Evolutionary conservation across 2,797 vertebrate genomes (phyloP).

Genomic region (Muscicapa striata): DNA sequence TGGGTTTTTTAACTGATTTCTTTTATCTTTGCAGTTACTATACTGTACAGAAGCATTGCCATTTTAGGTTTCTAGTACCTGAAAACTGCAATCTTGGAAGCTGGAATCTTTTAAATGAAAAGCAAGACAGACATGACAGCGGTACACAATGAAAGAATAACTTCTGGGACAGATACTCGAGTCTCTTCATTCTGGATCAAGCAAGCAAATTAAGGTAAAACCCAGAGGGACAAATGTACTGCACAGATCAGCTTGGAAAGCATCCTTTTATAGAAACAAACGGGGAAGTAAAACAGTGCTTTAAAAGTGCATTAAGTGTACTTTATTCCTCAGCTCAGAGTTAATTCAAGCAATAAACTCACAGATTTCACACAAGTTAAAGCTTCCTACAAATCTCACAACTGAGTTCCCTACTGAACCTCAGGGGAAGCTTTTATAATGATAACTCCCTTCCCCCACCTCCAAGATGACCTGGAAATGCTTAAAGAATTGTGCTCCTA

Average conservation of each 20-base stretch:
- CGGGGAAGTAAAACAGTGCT: background rate
- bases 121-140: background rate
- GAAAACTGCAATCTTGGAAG: background rate
- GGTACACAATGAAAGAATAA: background rate
- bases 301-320: conserved; percentile 41
- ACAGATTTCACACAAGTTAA: conserved; percentile 9
- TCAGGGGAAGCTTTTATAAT: conserved; percentile 16
- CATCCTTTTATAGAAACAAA: conserved; percentile 55
- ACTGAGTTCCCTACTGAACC: background rate
- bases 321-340: conserved; percentile 13
- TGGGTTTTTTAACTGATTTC: background rate
- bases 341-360: conserved; percentile 56
- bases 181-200: conserved; percentile 31
- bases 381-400: conserved; percentile 8
- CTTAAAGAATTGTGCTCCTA: conserved; percentile 42
- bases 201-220: conserved; percentile 46
- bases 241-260: conserved; percentile 22
- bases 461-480: conserved; percentile 47
- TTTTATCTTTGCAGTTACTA: conserved; percentile 27
- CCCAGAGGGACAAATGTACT: conserved; percentile 16
- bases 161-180: conserved; percentile 16
- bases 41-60: background rate
- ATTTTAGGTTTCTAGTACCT: conserved; percentile 14
- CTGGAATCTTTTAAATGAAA: conserved; percentile 18
- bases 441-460: conserved; percentile 12